Base-by-base conservation (phyloP, 2,797 vertebrate genomes). In the Esox masquinongy region DNA sequence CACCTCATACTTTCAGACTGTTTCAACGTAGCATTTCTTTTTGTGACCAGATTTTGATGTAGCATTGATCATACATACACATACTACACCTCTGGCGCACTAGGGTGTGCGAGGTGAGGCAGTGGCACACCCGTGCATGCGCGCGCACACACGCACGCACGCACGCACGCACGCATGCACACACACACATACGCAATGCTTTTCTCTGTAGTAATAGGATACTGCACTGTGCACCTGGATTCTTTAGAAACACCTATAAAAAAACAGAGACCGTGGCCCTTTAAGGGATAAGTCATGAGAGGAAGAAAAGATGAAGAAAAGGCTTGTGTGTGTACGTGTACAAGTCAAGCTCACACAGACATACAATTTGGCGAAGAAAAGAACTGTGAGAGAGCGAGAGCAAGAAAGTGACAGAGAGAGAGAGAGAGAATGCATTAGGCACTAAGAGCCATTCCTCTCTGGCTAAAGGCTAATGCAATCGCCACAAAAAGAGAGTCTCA, bases 381-480 rank as follows among this genome's bases (percentile, higher is more conserved):
- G 56, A 47, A 26, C 31, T 81, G 75, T 81, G 80, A 86, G 70
- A 82, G 47, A 75, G 43, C 79, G n/a, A 72, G 70, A 79, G 70
- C 63, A 49, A 59, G 56, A 61, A 49, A 80, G 69, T 67, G 77
- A 72, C 47, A 82, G 74, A 84, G 83, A 82, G 77, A 78, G 76
- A 88, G 82, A 84, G 86, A 88, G 84, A 87, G 64, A 89, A 87
- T 90, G 88, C 88, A 91, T 92, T 91, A 94, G 87, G 87, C 90
- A 88, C 90, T 91, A 88, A 92, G 88, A 92, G 90, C 88, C 84
- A 88, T 88, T 88, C 89, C 88, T 88, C 66, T 86, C 88, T 86
- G 77, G 85, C 88, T 90, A 88, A 91, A 91, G 90, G 90, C 88
- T 94, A 93, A 94, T 94, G 91, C 89, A 92, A 94, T 93, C 92